phyloP scores from a whole-genome alignment of 2,113 vertebrate genomes.

The Ellobius talpinus region DNA sequence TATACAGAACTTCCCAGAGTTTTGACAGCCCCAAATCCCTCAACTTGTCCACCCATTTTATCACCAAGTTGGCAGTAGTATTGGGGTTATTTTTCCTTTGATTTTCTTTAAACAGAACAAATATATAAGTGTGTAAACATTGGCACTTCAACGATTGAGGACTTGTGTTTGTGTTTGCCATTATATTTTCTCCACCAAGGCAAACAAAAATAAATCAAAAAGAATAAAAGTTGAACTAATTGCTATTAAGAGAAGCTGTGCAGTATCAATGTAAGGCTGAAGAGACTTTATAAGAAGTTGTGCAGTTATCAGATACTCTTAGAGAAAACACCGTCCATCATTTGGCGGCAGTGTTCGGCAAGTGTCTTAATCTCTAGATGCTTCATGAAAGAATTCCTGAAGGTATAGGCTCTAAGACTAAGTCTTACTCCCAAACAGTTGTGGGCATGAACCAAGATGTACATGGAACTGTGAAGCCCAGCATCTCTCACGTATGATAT shows the following conservation, averaged over 20 bases:
- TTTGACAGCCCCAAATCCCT: background rate
- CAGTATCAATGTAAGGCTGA: background rate
- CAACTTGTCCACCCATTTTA: background rate
- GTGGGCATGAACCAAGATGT: too few relatives aligned
- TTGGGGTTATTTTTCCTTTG: background rate
- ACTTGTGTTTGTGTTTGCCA: background rate
- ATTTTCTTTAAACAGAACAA: constrained; percentile 41
- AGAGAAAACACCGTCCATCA: background rate
- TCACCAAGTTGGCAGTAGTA: background rate
- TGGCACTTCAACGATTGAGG: background rate
- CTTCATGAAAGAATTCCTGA: background rate
- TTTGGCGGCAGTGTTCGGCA: background rate
- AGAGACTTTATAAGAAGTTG: background rate
- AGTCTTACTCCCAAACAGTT: background rate
- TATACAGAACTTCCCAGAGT: background rate
- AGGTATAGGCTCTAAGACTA: background rate
- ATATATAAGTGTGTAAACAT: background rate
- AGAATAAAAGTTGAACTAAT: background rate
- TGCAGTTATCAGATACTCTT: background rate
- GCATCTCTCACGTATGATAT: background rate
- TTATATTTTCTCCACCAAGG: background rate
- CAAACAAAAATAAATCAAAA: background rate
- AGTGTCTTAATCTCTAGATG: background rate
- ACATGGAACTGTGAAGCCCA: background rate
- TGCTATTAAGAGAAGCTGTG: background rate